Evolutionary conservation across 1,140 invertebrate species (phyloP).

Genomic region (Apocrypta bakeri): DNA sequence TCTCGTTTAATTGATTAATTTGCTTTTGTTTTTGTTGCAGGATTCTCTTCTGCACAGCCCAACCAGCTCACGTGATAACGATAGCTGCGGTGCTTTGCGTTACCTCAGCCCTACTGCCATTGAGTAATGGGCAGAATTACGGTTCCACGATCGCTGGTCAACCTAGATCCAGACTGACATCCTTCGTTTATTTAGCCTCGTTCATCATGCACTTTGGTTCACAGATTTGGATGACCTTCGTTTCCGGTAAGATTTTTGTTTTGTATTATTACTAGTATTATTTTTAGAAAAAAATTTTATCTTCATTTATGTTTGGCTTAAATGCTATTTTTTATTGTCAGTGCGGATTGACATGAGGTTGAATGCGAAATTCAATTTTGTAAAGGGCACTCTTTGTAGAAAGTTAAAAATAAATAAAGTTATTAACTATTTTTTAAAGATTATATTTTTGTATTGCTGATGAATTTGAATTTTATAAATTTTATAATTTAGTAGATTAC

Average conservation of each 20-base stretch:
- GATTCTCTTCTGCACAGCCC: constrained; percentile 80
- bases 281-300: too few relatives aligned
- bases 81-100: constrained; percentile 79
- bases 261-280: too few relatives aligned
- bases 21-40: constrained; percentile 71
- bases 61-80: constrained; percentile 84
- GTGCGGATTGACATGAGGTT: too few relatives aligned
- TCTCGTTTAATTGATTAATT: background rate
- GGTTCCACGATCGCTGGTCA: constrained; percentile 56
- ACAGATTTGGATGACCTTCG: constrained; percentile 92
- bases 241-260: constrained; percentile 78
- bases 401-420: too few relatives aligned
- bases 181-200: constrained; percentile 82
- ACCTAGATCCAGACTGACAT: constrained; percentile 70
- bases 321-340: too few relatives aligned
- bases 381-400: too few relatives aligned
- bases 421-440: too few relatives aligned
- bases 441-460: too few relatives aligned
- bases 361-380: too few relatives aligned
- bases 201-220: constrained; percentile 86
- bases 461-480: too few relatives aligned
- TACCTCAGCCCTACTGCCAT: constrained; percentile 74
- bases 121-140: background rate
- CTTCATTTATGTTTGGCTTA: too few relatives aligned
- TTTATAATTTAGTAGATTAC: too few relatives aligned